These are phyloP conservation scores for Phaedon cochleariae DNA, from an alignment of 2,888 invertebrate genomes.

Conservation along the genomic window DNA sequence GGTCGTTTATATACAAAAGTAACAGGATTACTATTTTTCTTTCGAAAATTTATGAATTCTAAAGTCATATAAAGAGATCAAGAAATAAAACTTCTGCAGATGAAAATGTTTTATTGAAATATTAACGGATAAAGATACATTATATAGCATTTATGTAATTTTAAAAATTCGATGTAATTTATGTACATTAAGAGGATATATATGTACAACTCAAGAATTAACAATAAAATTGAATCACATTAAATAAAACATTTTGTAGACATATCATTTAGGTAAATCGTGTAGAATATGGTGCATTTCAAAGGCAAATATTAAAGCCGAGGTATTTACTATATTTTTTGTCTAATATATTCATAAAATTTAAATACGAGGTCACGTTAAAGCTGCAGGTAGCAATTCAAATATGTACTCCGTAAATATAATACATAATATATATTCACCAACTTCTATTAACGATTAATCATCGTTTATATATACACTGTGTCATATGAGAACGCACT, in stretches of 20 bases:
- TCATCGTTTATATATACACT: too few relatives aligned
- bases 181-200: conserved; percentile 39
- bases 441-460: too few relatives aligned
- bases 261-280: conserved; percentile 17
- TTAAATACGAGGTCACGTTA: conserved; percentile 34
- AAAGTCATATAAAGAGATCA: too few relatives aligned
- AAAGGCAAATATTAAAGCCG: conserved; percentile 32
- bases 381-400: conserved; percentile 33
- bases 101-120: conserved; percentile 46
- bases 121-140: conserved; percentile 45
- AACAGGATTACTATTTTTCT: too few relatives aligned
- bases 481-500: too few relatives aligned
- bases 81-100: conserved; percentile 34
- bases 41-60: too few relatives aligned
- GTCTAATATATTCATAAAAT: conserved; percentile 24
- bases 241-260: conserved; percentile 16
- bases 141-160: conserved; percentile 27
- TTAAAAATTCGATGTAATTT: conserved; percentile 46
- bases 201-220: conserved; percentile 36
- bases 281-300: conserved; percentile 30
- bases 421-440: too few relatives aligned
- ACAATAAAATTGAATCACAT: conserved; percentile 22
- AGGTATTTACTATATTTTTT: too few relatives aligned
- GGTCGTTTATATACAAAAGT: too few relatives aligned
- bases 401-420: background rate